phyloP scores from a whole-genome alignment of 2,113 vertebrate genomes.

The Scomber colias region DNA sequence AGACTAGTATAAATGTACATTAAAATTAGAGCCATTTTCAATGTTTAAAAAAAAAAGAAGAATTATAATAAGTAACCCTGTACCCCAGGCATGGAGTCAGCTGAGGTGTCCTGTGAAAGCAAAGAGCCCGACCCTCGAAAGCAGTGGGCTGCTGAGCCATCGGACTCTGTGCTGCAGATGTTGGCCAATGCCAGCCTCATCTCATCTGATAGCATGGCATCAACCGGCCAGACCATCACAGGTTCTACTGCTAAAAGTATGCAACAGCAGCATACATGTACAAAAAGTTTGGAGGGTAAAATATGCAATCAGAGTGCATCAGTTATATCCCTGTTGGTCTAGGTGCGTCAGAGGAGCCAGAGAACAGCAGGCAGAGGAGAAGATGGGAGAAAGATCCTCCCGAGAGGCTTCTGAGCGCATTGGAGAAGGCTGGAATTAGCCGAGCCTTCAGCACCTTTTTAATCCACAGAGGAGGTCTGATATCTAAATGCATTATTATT shows the following conservation, averaged over 20 bases:
- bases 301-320: background rate
- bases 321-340: background rate
- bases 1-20: background rate
- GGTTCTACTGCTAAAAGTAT: constrained; percentile 21
- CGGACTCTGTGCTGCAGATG: constrained; percentile 76
- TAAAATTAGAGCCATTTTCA: background rate
- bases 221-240: constrained; percentile 50
- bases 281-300: background rate
- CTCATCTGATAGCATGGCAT: constrained; percentile 79
- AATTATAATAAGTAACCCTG: background rate
- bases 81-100: constrained; percentile 25
- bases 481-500: background rate
- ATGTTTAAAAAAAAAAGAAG: background rate
- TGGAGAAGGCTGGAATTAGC: constrained; percentile 87
- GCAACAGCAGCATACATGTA: background rate
- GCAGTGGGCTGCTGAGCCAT: constrained; percentile 84
- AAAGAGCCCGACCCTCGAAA: constrained; percentile 60
- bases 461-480: constrained; percentile 87
- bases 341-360: constrained; percentile 75
- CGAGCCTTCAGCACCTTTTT: constrained; percentile 91
- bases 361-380: constrained; percentile 78
- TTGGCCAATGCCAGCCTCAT: constrained; percentile 85
- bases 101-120: constrained; percentile 21
- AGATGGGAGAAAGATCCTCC: constrained; percentile 88
- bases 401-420: constrained; percentile 85